phyloP scores from a whole-genome alignment of 1,140 invertebrate genomes.

The Drosophila nasuta region DNA sequence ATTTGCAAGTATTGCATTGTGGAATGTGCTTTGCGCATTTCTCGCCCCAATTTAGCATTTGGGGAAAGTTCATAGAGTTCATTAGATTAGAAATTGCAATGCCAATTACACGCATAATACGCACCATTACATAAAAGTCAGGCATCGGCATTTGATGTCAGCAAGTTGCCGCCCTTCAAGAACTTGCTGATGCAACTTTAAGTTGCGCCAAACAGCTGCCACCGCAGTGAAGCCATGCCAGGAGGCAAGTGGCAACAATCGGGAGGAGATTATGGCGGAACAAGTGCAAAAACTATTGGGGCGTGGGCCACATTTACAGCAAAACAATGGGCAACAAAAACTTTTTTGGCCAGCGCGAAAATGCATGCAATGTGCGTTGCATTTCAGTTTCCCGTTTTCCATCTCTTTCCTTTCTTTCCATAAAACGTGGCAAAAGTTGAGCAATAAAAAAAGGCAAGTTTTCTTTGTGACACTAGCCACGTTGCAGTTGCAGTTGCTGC shows the following conservation, averaged over 20 bases:
- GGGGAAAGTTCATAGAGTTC: slow-evolving; percentile 45
- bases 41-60: slow-evolving; percentile 18
- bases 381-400: not conserved
- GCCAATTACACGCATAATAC: slow-evolving; percentile 76
- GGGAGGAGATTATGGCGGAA: slow-evolving; percentile 28
- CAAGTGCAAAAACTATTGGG: slow-evolving; percentile 41
- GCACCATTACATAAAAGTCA: slow-evolving; percentile 66
- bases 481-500: slow-evolving; percentile 42
- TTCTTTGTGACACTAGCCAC: slow-evolving; percentile 69
- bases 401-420: not conserved
- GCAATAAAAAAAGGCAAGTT: slow-evolving; percentile 65
- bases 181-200: slow-evolving; percentile 63
- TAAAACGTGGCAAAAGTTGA: slow-evolving; percentile 70
- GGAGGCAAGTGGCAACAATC: slow-evolving; percentile 36
- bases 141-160: slow-evolving; percentile 31
- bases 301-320: slow-evolving; percentile 72
- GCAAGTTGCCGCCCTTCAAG: slow-evolving; percentile 42
- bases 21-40: slow-evolving; percentile 1
- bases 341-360: slow-evolving; percentile 54
- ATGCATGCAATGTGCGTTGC: slow-evolving; percentile 65
- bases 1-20: slow-evolving; percentile 1
- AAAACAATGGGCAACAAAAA: slow-evolving; percentile 74
- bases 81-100: slow-evolving; percentile 64
- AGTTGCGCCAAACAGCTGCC: slow-evolving; percentile 69
- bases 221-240: slow-evolving; percentile 34